Percentiles rank a stretch among this genome's conserved stretches.
phyloP scores from a whole-genome alignment of 1,140 invertebrate genomes.

The Olivierus martensii region DNA sequence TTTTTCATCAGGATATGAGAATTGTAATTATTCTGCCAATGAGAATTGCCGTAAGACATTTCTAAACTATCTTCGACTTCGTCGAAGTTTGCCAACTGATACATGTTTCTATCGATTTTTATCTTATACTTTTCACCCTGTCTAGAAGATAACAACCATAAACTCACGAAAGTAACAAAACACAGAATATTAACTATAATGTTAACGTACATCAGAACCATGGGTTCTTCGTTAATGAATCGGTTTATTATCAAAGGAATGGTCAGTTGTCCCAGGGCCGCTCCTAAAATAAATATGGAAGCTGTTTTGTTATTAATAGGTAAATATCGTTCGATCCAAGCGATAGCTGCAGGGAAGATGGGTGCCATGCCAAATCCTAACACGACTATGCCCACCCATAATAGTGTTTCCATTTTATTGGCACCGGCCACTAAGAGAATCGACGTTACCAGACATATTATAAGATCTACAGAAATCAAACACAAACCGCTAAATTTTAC shows the following conservation, averaged over 20 bases:
- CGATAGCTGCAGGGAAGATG: slow-evolving; percentile 35
- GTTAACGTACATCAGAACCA: slow-evolving; percentile 29
- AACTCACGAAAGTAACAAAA: not conserved
- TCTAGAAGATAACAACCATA: not conserved
- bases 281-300: slow-evolving; percentile 34
- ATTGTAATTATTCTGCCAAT: too few species aligned
- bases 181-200: not conserved
- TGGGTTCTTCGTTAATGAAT: slow-evolving; percentile 26
- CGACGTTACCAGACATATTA: slow-evolving; percentile 28
- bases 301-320: slow-evolving; percentile 35
- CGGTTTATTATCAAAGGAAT: slow-evolving; percentile 29
- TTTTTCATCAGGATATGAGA: too few species aligned
- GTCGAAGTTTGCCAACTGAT: not conserved
- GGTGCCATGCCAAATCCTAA: slow-evolving; percentile 38
- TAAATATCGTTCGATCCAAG: slow-evolving; percentile 38
- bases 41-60: too few species aligned
- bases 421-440: slow-evolving; percentile 29
- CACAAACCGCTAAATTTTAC: slow-evolving; percentile 27
- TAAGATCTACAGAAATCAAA: slow-evolving; percentile 30
- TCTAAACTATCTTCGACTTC: too few species aligned
- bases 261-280: slow-evolving; percentile 35
- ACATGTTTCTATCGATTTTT: not conserved
- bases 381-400: slow-evolving; percentile 26
- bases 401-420: slow-evolving; percentile 19
- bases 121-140: not conserved